phyloP scores from a whole-genome alignment of 2,888 invertebrate species.

The Pseudeuparius sepicola region DNA sequence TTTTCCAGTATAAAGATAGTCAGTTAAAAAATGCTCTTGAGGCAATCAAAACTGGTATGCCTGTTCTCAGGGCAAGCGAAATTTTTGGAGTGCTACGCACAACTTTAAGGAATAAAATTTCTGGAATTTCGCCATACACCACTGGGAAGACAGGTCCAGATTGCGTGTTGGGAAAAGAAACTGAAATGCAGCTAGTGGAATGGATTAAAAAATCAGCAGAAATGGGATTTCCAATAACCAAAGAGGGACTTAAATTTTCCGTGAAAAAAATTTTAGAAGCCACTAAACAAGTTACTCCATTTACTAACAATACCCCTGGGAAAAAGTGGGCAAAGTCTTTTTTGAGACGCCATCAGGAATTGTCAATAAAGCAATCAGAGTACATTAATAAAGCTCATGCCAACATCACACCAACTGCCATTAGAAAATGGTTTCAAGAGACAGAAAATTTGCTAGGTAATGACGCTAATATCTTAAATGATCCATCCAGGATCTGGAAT shows the following conservation, averaged over 20 bases:
- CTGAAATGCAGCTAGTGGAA: slow-evolving; percentile 4
- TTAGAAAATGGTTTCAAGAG: slow-evolving; percentile 4
- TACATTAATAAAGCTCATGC: slow-evolving; percentile 5
- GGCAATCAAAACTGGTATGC: too few relatives aligned
- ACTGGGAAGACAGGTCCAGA: not conserved
- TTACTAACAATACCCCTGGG: slow-evolving; percentile 7
- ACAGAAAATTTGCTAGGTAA: slow-evolving; percentile 1
- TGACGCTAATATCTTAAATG: not conserved
- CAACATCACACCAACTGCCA: not conserved
- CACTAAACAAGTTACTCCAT: slow-evolving; percentile 1
- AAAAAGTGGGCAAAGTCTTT: slow-evolving; percentile 4
- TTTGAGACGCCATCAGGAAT: slow-evolving; percentile 8
- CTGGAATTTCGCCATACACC: slow-evolving; percentile 2
- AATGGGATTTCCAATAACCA: slow-evolving; percentile 9
- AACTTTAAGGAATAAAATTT: slow-evolving; percentile 8
- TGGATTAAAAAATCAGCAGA: slow-evolving; percentile 4
- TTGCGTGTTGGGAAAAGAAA: not conserved
- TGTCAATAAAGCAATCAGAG: slow-evolving; percentile 11
- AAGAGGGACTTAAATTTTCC: slow-evolving; percentile 4
- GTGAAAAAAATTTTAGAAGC: slow-evolving; percentile 5
- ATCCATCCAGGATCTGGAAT: slow-evolving; percentile 7
- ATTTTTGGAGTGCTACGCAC: slow-evolving; percentile 1
- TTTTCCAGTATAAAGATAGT: too few relatives aligned
- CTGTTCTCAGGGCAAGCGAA: slow-evolving; percentile 1
- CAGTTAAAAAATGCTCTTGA: too few relatives aligned